Evolutionary conservation across 2,797 vertebrate genomes (phyloP).

Genomic region (Hapalemur alaotrensis): DNA sequence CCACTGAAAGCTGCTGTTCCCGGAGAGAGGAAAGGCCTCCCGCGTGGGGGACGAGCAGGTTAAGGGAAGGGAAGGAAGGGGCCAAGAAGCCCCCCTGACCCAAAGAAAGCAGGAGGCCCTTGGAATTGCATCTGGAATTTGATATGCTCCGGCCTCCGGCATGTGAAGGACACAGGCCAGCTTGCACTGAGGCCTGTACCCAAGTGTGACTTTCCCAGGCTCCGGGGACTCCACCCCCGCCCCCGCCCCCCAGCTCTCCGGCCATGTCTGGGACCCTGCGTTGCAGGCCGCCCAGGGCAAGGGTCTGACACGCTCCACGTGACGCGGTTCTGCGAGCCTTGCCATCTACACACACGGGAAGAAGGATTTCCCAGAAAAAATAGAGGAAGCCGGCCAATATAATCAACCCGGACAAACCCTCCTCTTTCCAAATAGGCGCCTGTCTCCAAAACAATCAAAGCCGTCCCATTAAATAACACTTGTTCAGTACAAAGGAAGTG

Average conservation of each 20-base stretch:
- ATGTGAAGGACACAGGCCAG: background rate
- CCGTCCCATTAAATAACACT: slow-evolving; percentile 78
- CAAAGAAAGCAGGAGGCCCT: slow-evolving; percentile 70
- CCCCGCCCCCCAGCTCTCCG: background rate
- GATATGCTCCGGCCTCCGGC: background rate
- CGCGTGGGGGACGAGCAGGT: slow-evolving; percentile 58
- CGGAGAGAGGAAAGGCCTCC: slow-evolving; percentile 69
- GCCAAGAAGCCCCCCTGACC: slow-evolving; percentile 22
- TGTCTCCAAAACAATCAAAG: slow-evolving; percentile 83
- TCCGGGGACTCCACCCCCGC: fast-evolving
- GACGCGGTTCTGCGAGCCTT: slow-evolving; percentile 47
- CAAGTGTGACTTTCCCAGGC: background rate
- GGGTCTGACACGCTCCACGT: background rate
- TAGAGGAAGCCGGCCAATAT: slow-evolving; percentile 70
- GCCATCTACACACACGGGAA: slow-evolving; percentile 55
- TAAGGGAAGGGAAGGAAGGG: slow-evolving; percentile 68
- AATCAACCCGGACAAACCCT: slow-evolving; percentile 74
- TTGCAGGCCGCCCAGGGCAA: background rate
- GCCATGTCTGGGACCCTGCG: background rate
- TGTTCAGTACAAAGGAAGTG: slow-evolving; percentile 78
- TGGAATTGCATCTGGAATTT: background rate
- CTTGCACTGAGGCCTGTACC: background rate
- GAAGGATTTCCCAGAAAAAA: slow-evolving; percentile 81
- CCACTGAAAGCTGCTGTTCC: slow-evolving; percentile 55
- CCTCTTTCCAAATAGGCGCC: slow-evolving; percentile 68